Evolutionary conservation across 2,888 invertebrate species (phyloP), one percentile per base, ranked within the genome.

Genomic region (Petrophora chlorosata): DNA sequence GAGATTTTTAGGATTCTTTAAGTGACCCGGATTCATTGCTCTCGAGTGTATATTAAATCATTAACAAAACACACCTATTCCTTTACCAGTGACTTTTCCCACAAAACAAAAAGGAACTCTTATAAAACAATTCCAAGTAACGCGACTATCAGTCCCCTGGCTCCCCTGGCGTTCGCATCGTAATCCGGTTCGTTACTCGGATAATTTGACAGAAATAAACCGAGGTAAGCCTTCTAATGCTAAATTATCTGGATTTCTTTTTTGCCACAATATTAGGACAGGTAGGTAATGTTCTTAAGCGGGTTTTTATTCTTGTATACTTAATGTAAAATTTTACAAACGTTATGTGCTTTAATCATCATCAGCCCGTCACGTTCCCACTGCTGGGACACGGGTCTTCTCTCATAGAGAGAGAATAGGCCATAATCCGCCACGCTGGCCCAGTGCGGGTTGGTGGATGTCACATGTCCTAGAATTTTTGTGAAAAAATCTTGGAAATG

Each of bases 101-200:
- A 14, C 2, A 62, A 68, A 69, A 76, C 72, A 74, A 67, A 70
- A 60, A n/a, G n/a, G n/a, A n/a, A 57, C 45, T 56, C 55, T 74
- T 23, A 29, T 47, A 41, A 40, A 80, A 79, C 78, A 69, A 75
- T 82, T 79, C 76, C 73, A 80, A 80, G 80, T 82, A 1, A 8
- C 23, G 23, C 42, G 61, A 61, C 63, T n/a, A 69, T 65, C 73
- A 73, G 70, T 73, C 73, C 71, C 75, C 70, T 3, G 12, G 26
- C 22, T 28, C 9, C 65, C 62, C 58, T 65, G 60, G 60, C 61
- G 60, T 65, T 63, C 54, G 62, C 53, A 33, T 46, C 49, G 57
- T 73, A 75, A 79, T 74, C 73, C 70, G 59, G 61, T 73, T 73
- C 74, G 76, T 77, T 73, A 73, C 66, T 54, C 53, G 62, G 66